Evolutionary conservation across 1,140 invertebrate species (phyloP).

Genomic region (Bombus haemorrhoidalis): DNA sequence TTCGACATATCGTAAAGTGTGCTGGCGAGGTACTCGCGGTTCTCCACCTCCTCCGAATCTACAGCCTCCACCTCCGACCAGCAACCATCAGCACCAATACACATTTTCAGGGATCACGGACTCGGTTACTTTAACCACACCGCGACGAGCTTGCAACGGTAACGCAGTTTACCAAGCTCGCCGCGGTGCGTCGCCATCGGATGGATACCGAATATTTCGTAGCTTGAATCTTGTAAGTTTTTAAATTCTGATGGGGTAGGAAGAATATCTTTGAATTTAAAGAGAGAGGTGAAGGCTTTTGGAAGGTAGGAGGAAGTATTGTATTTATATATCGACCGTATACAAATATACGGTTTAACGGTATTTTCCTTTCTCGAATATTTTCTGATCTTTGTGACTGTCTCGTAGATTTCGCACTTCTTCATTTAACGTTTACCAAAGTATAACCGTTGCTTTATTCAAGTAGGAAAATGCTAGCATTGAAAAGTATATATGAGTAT

Average conservation of each 20-base stretch:
- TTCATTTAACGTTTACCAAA: no score
- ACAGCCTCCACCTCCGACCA: conserved; percentile 53
- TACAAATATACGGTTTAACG: no score
- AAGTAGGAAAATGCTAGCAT: no score
- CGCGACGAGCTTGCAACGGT: conserved; percentile 25
- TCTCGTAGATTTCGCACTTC: no score
- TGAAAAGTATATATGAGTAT: no score
- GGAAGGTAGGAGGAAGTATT: no score
- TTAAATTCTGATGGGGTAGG: background rate
- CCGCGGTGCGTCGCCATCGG: conserved; percentile 77
- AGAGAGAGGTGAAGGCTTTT: no score
- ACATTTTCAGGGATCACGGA: conserved; percentile 46
- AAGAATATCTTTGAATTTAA: no score
- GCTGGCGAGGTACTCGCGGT: conserved; percentile 71
- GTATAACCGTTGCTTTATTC: no score
- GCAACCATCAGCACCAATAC: conserved; percentile 54
- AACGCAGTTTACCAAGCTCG: conserved; percentile 67
- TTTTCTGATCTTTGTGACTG: no score
- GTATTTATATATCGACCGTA: no score
- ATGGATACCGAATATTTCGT: conserved; percentile 42
- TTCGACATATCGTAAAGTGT: conserved; percentile 82
- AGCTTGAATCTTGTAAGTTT: background rate
- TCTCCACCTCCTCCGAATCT: conserved; percentile 61
- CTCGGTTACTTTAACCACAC: conserved; percentile 22
- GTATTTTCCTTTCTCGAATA: no score